Percentiles rank a stretch among this genome's conserved stretches.
These are phyloP conservation scores for Nixonia krombeini DNA, from an alignment of 1,140 invertebrate species.

Conservation along the genomic window DNA sequence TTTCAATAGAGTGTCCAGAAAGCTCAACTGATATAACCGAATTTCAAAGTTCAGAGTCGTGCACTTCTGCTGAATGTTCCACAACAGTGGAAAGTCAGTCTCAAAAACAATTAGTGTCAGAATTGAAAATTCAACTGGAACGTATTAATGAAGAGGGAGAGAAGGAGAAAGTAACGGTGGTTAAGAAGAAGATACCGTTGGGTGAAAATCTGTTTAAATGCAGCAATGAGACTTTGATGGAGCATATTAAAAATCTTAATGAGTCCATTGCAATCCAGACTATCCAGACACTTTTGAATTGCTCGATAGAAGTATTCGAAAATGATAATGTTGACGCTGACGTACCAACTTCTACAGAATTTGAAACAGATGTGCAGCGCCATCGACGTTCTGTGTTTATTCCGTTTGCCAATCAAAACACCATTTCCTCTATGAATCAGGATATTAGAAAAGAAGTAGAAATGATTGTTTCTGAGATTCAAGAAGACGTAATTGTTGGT, in stretches of 20 bases:
- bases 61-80: background rate
- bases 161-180: slow-evolving; percentile 39
- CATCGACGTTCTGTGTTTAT: too few species aligned
- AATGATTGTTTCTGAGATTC: slow-evolving; percentile 24
- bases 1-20: too few species aligned
- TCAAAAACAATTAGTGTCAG: slow-evolving; percentile 31
- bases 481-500: slow-evolving; percentile 35
- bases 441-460: background rate
- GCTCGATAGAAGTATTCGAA: too few species aligned
- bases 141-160: slow-evolving; percentile 36
- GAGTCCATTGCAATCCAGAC: slow-evolving; percentile 26
- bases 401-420: too few species aligned
- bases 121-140: slow-evolving; percentile 42
- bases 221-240: slow-evolving; percentile 20
- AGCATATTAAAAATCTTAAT: slow-evolving; percentile 38
- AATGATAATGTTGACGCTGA: too few species aligned
- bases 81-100: background rate
- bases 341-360: too few species aligned
- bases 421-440: too few species aligned
- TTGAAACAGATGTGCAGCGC: too few species aligned
- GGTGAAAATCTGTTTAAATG: slow-evolving; percentile 23
- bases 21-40: too few species aligned
- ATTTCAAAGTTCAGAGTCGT: too few species aligned
- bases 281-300: slow-evolving; percentile 41
- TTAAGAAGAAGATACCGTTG: slow-evolving; percentile 43